Evolutionary conservation across 1,140 invertebrate genomes (phyloP), one percentile per base, ranked within the genome.

Genomic region (Macrobrachium nipponense): DNA sequence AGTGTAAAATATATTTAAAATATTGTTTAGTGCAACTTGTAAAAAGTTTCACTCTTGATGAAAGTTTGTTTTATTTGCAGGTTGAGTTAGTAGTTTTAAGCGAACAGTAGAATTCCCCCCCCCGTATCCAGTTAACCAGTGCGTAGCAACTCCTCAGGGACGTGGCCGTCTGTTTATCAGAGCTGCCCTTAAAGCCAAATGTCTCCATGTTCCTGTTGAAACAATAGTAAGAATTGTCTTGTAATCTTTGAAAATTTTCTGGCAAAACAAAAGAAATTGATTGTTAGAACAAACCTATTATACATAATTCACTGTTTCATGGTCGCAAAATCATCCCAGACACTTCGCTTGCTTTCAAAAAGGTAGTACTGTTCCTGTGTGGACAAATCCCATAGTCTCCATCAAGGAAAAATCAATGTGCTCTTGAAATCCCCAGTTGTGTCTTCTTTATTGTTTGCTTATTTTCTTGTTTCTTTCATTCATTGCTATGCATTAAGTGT

Each of bases 121-220:
- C n/a, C n/a, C 64, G 91, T 92, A 0, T 90, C 90, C 80, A 89
- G 91, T 62, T n/a, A 92, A 91, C 89, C 64, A 89, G 59, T 92
- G 92, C 89, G 90, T 93, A 5, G 89, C 89, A 80, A 93, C 92
- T 23, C 89, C 91, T 20, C 90, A 90, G 75, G 94, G 93, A 0
- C 92, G 91, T 89, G 91, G 94, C 18, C 90, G 94, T 79, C 89
- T 93, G 17, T 91, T 94, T 73, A 91, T 94, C 77, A 91, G 93
- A 85, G 91, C 90, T 62, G 93, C 93, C 91, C 90, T 94, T 44
- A 90, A 90, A 70, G 91, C 92, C 82, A 93, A 92, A 91, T 93
- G 93, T 90, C 90, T 94, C 76, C 92, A 93, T 89, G 90, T 92
- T 64, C 92, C 93, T 51, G 89, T 94, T 60, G 91, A 92, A 90